Base-by-base conservation (phyloP, 2,888 invertebrate genomes). In the Plagiodera versicolora region DNA sequence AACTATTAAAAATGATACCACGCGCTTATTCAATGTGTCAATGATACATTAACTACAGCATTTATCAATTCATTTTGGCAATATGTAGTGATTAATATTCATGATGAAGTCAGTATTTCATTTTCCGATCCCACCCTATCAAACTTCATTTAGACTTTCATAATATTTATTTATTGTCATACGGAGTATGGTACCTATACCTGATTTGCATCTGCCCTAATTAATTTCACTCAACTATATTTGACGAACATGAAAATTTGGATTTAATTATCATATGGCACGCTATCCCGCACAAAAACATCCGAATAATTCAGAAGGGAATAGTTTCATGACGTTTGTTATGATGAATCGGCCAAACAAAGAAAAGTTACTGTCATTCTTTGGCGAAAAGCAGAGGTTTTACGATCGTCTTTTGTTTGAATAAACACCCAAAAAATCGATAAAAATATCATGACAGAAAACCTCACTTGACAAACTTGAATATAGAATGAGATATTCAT, bases 161-260 rank as follows among this genome's bases (percentile, higher is more conserved):
- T 44, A 53, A 53, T 44, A 44, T 53, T 53, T 53, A 53, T 53
- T 44, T 44, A n/a, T 44, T 24, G 16, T 17, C 53, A 44, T 44
- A 51, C 24, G 49, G 32, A 49, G 35, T 46, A 54, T 47, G 48
- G 48, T 32, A 32, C 32, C 32, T 39, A 6, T 24, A 14, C 45
- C 32, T 54, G 57, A 61, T 61, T 61, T 53, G 35, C 56, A 54
- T 61, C 61, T 56, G 44, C 39, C 51, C 56, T 58, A 58, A 62
- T 62, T 62, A 62, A 62, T 62, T 58, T 54, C 52, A 58, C 58
- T 62, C 56, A 58, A 61, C 55, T 53, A 57, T 57, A 61, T 61
- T 61, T 61, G 58, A 54, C 50, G 47, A 58, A 61, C 61, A 57
- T 54, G 61, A 58, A 62, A 62, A 56, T 58, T 62, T 52, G 30